Base-by-base conservation (phyloP, 2,797 vertebrate species). In the Alexandromys oeconomus region DNA sequence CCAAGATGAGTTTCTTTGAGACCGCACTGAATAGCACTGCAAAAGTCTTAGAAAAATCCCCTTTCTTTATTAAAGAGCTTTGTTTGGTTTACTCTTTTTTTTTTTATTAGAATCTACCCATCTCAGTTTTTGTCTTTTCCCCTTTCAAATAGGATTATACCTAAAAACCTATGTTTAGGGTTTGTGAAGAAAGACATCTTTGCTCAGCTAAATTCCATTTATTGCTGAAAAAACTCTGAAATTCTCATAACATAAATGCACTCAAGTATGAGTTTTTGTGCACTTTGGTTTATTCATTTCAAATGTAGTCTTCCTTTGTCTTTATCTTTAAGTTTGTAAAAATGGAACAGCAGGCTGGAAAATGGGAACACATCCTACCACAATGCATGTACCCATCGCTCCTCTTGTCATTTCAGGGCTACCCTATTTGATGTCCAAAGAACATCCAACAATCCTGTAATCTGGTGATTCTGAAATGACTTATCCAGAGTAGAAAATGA, bases 191-290 rank as follows among this genome's bases (percentile, higher is more conserved):
- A 54, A 71, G 71, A 67, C 4, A 86, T 74, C 54, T 71, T 15
- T 85, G 37, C 89, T 91, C 27, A 21, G 77, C 54, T 69, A 82
- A 74, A 81, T 78, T 96, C 65, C 92, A 88, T 76, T 92, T 84
- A 54, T 85, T 95, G 51, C 59, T 94, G 61, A 40, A 87, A 91
- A 91, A 93, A 86, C 74, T 71, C 19, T 89, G 59, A 95, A 87
- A 92, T 87, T 77, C 76, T 89, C 57, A 59, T 31, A 89, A 46
- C 13, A 61, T 4, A 94, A 92, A 81, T 48, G 23, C 59, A 85
- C 51, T 31, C 54, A 54, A 54, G 4, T 73, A 13, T 48, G 91
- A 67, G 1, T 40, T 85, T 79, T 79, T 90, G 9, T 2, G 23
- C 21, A 86, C 93, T 87, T 27, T 67, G 11, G 73, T 95, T 88